These are phyloP conservation scores for Epizoanthus rinbou DNA, from an alignment of 92 coral and sea anemone genomes.

Conservation along the genomic window DNA sequence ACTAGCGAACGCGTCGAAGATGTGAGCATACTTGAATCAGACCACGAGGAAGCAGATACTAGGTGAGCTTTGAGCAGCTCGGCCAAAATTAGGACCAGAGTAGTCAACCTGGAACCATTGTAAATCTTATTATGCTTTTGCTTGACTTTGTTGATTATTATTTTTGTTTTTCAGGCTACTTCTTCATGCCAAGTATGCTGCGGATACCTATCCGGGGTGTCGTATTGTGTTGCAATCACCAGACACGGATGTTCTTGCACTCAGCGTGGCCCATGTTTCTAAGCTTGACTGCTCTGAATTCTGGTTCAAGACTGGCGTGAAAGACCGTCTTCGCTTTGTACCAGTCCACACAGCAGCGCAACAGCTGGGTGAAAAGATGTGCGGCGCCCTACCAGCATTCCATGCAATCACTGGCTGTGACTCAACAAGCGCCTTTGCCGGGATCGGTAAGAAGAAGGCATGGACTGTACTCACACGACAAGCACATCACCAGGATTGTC, in stretches of 20 bases:
- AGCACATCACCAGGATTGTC: slow-evolving; percentile 3
- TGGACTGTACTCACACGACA: not conserved
- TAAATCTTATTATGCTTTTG: no score
- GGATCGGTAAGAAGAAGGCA: slow-evolving; percentile 8
- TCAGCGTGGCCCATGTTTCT: slow-evolving; percentile 42
- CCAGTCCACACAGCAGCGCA: slow-evolving; percentile 32
- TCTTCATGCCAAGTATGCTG: slow-evolving; percentile 55
- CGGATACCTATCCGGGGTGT: slow-evolving; percentile 1
- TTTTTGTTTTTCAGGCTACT: slow-evolving; percentile 1
- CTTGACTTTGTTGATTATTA: no score
- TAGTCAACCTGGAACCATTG: no score
- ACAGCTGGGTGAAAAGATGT: slow-evolving; percentile 3
- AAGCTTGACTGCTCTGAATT: slow-evolving; percentile 50
- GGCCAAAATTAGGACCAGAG: no score
- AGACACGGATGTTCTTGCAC: slow-evolving; percentile 56
- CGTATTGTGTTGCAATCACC: slow-evolving; percentile 60
- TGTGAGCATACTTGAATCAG: slow-evolving; percentile 45
- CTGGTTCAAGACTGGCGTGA: slow-evolving; percentile 55
- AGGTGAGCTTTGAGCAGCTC: slow-evolving; percentile 1
- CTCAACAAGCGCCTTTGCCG: not conserved
- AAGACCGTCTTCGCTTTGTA: slow-evolving; percentile 47
- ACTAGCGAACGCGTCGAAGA: slow-evolving; percentile 46
- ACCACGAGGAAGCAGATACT: slow-evolving; percentile 71
- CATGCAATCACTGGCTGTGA: slow-evolving; percentile 29
- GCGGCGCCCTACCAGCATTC: not conserved